Base-by-base conservation (phyloP, 2,113 vertebrate genomes). In the Stigmatopora argus region DNA sequence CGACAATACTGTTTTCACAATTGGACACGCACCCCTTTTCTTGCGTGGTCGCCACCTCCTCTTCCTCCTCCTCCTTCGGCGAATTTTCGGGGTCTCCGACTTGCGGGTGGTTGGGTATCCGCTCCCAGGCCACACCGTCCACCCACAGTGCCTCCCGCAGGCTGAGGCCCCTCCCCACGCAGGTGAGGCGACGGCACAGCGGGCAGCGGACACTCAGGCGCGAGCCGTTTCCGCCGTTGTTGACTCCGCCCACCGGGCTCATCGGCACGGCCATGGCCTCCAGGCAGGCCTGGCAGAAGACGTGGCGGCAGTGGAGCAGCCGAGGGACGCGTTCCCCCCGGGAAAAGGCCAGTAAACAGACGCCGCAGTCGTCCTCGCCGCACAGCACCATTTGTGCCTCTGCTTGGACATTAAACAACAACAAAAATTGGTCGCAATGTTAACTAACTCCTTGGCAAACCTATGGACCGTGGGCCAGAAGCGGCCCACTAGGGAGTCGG, bases 261-360 rank as follows among this genome's bases (percentile, higher is more conserved):
- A 14, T 7, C 2, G 18, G 11, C 58, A n/a, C 38, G 18, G 17
- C 17, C 18, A 61, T 41, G 58, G 38, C 12, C 58, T 61, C 58
- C 58, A 61, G 58, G 58, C 58, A 61, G 58, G 58, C n/a, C 38
- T 61, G 58, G 38, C 58, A 61, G n/a, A 61, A 61, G 15, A 38
- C 13, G 58, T 61, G 58, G 5, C 11, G 35, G 58, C 58, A 61
- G 58, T 61, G 58, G 18, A 61, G 58, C 10, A 19, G n/a, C 5
- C 58, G 35, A 1, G 58, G 58, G 58, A 61, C 6, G 10, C 58
- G 58, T 38, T 61, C 58, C n/a, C n/a, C n/a, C 35, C 58, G 38
- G 35, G 38, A 44, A 38, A 61, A 61, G 18, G 58, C 38, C n/a
- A 44, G 38, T 38, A 61, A 38, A 38, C 58, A 61, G 6, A 61